These are phyloP conservation scores for Lydus trimaculatus DNA, from an alignment of 2,888 invertebrate species.

Conservation along the genomic window DNA sequence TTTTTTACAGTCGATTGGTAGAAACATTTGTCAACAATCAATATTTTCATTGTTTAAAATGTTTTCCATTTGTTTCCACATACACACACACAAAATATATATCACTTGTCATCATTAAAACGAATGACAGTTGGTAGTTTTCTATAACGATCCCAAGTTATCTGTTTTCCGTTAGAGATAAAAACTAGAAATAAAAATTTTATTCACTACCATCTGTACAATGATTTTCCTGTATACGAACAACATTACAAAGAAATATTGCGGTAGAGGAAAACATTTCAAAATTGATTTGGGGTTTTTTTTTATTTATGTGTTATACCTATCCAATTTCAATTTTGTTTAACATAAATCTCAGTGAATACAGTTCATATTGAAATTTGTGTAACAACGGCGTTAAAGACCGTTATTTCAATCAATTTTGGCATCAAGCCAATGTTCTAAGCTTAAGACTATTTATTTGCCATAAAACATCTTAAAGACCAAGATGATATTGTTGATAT, in stretches of 20 bases:
- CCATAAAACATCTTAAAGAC: not conserved
- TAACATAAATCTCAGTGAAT: too few species aligned
- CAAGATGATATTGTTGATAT: too few species aligned
- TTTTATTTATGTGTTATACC: too few species aligned
- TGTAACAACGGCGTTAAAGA: not conserved
- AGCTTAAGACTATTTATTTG: not conserved
- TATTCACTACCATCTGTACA: too few species aligned
- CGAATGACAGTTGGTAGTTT: not conserved
- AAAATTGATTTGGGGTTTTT: too few species aligned
- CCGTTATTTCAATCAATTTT: not conserved
- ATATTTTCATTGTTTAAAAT: not conserved
- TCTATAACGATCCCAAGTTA: not conserved
- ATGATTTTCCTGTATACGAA: not conserved
- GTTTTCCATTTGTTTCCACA: not conserved
- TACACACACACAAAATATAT: not conserved
- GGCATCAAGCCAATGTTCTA: not conserved
- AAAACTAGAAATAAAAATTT: not conserved
- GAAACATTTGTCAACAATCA: not conserved
- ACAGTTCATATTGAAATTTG: not conserved
- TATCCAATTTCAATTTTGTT: too few species aligned
- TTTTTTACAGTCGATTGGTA: not conserved
- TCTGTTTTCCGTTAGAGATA: not conserved
- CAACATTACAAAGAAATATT: not conserved
- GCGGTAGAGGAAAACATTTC: too few species aligned
- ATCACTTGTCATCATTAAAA: slow-evolving; percentile 5